phyloP scores from a whole-genome alignment of 2,113 vertebrate species.

The Alouatta palliata region DNA sequence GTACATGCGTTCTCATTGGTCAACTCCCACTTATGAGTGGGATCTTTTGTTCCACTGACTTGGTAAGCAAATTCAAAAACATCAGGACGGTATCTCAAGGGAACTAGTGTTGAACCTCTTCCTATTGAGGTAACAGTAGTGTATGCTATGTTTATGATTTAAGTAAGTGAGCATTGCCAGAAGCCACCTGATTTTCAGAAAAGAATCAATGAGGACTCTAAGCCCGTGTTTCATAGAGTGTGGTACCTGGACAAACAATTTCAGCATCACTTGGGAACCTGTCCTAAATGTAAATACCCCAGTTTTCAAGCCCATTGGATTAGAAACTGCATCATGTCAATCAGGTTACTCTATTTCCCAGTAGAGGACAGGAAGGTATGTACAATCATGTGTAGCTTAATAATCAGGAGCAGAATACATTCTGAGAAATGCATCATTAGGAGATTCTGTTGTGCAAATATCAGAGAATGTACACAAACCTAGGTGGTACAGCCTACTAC shows the following conservation, averaged over 20 bases:
- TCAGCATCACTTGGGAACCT: not conserved
- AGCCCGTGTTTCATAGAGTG: not conserved
- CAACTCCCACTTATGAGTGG: not conserved
- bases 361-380: not conserved
- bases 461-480: not conserved
- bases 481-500: not conserved
- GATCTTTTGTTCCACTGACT: not conserved
- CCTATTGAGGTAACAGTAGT: not conserved
- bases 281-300: not conserved
- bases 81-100: not conserved
- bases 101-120: not conserved
- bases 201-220: not conserved
- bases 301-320: not conserved
- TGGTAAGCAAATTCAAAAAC: conserved; percentile 12
- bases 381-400: not conserved
- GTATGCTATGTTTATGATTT: not conserved
- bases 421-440: not conserved
- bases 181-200: not conserved
- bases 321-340: not conserved
- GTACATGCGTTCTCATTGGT: no score
- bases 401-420: not conserved
- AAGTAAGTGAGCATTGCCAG: not conserved
- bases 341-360: not conserved
- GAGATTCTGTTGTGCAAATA: not conserved
- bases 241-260: not conserved